Conservation (phyloP, 2,888 invertebrate species). For the Clunio marinus region DNA sequence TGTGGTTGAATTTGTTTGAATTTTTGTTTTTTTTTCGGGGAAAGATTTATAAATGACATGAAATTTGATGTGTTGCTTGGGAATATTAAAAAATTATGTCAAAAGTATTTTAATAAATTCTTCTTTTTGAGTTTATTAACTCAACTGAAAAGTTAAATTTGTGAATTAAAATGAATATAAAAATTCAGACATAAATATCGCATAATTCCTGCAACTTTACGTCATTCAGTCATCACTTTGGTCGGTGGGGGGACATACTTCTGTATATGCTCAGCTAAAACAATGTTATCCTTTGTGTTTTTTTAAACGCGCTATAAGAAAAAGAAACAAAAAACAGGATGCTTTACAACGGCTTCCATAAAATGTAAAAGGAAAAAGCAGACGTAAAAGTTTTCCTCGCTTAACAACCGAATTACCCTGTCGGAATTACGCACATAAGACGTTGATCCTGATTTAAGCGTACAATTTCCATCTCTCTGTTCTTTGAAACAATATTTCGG, state of each 20-base stretch:
- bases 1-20: not conserved
- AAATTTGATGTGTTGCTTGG: not conserved
- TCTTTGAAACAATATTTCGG: slow-evolving; percentile 24
- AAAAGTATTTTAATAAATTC: too few relatives aligned
- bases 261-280: too few relatives aligned
- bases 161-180: too few relatives aligned
- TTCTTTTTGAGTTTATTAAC: too few relatives aligned
- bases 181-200: too few relatives aligned
- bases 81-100: too few relatives aligned
- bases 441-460: slow-evolving; percentile 32
- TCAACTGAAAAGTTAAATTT: too few relatives aligned
- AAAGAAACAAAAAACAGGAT: slow-evolving; percentile 7
- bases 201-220: slow-evolving; percentile 17
- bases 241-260: too few relatives aligned
- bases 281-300: not conserved
- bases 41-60: slow-evolving; percentile 19
- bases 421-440: slow-evolving; percentile 13
- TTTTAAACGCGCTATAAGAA: not conserved
- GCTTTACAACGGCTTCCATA: not conserved
- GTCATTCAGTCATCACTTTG: too few relatives aligned
- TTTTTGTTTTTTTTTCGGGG: not conserved
- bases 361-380: not conserved
- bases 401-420: not conserved
- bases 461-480: not conserved
- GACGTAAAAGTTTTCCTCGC: not conserved